A percentile compares a stretch with the other conserved stretches of the same genome.
phyloP scores from a whole-genome alignment of 2,797 vertebrate species.

The Apodemus agrarius region DNA sequence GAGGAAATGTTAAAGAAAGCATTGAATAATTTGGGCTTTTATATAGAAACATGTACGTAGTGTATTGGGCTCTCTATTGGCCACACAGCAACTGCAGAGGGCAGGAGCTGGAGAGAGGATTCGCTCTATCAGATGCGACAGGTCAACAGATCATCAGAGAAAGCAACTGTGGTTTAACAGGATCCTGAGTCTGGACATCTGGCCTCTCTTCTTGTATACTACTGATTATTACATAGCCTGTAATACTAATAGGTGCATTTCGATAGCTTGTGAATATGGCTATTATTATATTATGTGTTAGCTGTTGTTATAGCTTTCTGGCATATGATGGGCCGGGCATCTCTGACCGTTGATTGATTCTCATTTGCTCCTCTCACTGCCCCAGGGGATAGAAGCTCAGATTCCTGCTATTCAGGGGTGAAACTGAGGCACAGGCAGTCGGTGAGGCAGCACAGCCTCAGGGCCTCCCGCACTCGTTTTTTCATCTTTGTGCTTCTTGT shows the following conservation, averaged over 20 bases:
- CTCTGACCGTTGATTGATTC: not conserved
- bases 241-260: not conserved
- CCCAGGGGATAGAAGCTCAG: not conserved
- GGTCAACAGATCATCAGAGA: not conserved
- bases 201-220: not conserved
- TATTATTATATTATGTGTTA: not conserved
- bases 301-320: not conserved
- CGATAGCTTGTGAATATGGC: not conserved
- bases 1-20: not conserved
- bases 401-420: not conserved
- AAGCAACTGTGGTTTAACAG: not conserved
- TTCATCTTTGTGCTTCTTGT: not conserved
- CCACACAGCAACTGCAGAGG: not conserved
- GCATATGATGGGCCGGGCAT: not conserved
- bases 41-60: not conserved
- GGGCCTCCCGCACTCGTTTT: not conserved
- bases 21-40: not conserved
- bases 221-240: not conserved
- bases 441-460: not conserved
- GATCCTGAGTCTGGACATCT: not conserved
- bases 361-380: not conserved
- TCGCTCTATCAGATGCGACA: not conserved
- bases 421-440: not conserved
- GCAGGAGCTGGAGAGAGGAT: not conserved
- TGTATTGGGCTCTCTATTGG: no score